phyloP scores from a whole-genome alignment of 2,113 vertebrate species.

The Pollachius pollachius region DNA sequence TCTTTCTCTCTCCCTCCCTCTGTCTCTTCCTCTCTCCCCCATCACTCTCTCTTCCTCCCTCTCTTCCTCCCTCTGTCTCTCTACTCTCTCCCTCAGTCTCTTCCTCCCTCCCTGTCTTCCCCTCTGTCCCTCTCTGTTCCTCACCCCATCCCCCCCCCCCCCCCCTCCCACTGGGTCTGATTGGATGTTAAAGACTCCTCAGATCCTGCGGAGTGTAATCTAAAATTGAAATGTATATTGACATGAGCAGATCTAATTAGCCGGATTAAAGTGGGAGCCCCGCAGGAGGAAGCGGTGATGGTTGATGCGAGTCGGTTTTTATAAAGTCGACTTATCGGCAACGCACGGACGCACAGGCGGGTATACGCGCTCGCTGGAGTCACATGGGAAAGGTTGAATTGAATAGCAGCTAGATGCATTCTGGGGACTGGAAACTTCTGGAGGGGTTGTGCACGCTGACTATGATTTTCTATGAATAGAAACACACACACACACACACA shows the following conservation, averaged over 20 bases:
- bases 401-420: constrained; percentile 53
- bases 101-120: constrained; percentile 16
- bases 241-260: constrained; percentile 57
- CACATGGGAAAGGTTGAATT: constrained; percentile 21
- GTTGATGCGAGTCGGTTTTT: constrained; percentile 55
- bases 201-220: constrained; percentile 28
- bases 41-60: background rate
- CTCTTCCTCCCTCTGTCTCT: background rate
- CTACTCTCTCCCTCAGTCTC: background rate
- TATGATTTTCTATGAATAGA: constrained; percentile 64
- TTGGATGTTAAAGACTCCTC: background rate
- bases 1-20: background rate
- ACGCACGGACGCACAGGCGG: constrained; percentile 27
- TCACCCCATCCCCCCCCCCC: background rate
- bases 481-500: constrained; percentile 35
- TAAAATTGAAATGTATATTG: constrained; percentile 52
- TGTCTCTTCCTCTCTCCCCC: constrained; percentile 1
- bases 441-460: constrained; percentile 35
- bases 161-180: background rate
- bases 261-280: constrained; percentile 37
- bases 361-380: constrained; percentile 14
- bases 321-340: constrained; percentile 53
- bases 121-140: background rate
- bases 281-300: constrained; percentile 54
- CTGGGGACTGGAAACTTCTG: constrained; percentile 48